Conservation (phyloP, 2,888 invertebrate genomes). For the Teleiodes luculella region DNA sequence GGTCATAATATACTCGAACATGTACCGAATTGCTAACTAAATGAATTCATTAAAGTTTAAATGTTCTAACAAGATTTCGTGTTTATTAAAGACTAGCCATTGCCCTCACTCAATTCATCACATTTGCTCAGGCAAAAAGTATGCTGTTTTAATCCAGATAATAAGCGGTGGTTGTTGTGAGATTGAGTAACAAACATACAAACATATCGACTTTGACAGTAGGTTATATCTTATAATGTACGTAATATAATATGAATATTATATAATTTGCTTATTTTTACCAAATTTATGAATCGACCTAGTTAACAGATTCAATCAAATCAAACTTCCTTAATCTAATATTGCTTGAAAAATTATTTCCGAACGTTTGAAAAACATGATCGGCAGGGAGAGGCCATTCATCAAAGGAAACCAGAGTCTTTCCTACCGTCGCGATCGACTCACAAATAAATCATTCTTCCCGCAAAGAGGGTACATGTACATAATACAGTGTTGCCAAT, state of each 20-base stretch:
- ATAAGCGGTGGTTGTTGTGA: too few relatives aligned
- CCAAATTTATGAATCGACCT: neutral
- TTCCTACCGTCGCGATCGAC: neutral
- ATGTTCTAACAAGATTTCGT: neutral
- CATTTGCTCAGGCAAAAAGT: too few relatives aligned
- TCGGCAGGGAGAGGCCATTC: neutral
- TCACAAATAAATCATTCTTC: too few relatives aligned
- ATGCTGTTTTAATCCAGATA: too few relatives aligned
- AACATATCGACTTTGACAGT: too few relatives aligned
- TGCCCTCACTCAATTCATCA: too few relatives aligned
- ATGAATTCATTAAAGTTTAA: neutral
- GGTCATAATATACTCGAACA: constrained; percentile 1
- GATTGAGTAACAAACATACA: too few relatives aligned
- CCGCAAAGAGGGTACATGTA: too few relatives aligned
- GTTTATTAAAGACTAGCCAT: too few relatives aligned
- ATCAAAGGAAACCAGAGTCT: neutral
- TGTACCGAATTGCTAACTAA: neutral
- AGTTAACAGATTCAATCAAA: neutral
- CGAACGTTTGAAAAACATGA: neutral
- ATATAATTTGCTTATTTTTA: neutral
- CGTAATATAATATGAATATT: too few relatives aligned
- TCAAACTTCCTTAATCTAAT: neutral
- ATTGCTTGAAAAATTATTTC: neutral
- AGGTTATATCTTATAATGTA: too few relatives aligned
- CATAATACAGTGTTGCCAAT: too few relatives aligned